phyloP scores from a whole-genome alignment of 2,113 vertebrate species.

The Egretta garzetta region DNA sequence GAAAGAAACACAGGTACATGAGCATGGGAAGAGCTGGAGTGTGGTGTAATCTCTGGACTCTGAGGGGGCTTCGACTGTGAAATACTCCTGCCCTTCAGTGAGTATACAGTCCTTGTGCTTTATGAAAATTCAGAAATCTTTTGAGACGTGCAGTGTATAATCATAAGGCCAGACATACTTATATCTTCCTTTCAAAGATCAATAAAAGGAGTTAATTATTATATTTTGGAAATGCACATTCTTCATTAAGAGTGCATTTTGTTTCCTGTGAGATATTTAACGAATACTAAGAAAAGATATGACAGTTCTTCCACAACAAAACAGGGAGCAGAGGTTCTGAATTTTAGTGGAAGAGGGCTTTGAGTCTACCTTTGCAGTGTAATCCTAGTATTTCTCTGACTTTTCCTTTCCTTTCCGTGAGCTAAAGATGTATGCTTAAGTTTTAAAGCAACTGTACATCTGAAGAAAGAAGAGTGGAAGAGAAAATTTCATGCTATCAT shows the following conservation, averaged over 20 bases:
- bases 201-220: background rate
- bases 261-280: background rate
- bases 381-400: background rate
- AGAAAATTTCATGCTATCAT: background rate
- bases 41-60: background rate
- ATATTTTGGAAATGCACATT: background rate
- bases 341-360: background rate
- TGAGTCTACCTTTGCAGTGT: background rate
- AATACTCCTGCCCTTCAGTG: background rate
- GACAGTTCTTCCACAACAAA: background rate
- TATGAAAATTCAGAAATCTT: background rate
- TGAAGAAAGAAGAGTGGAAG: background rate
- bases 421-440: background rate
- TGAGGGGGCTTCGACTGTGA: fast-evolving
- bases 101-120: background rate
- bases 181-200: background rate
- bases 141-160: background rate
- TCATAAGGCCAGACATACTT: background rate
- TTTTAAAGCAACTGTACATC: background rate
- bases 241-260: background rate
- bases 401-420: background rate
- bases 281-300: background rate
- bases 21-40: background rate
- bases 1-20: background rate
- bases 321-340: background rate